Percentiles rank a stretch among this genome's conserved stretches.
Evolutionary conservation across 2,113 vertebrate genomes (phyloP).

Genomic region (Lipotes vexillifer): DNA sequence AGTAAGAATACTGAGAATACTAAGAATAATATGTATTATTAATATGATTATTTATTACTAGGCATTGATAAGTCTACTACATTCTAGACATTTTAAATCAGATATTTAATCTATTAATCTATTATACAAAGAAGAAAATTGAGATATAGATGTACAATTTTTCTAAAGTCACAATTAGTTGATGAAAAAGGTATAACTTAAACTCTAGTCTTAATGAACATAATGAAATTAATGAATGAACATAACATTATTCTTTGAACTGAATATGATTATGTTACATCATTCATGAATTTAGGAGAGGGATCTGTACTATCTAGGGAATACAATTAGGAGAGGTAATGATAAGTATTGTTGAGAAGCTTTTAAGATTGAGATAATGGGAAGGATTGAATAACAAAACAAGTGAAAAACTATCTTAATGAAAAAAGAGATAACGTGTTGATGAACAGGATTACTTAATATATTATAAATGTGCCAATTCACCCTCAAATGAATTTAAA

Average conservation of each 20-base stretch:
- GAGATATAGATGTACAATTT: background rate
- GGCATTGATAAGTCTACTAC: background rate
- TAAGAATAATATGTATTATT: background rate
- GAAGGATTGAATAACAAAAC: background rate
- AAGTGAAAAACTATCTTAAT: background rate
- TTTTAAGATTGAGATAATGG: background rate
- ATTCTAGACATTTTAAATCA: background rate
- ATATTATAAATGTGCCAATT: background rate
- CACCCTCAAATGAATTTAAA: background rate
- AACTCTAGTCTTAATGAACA: background rate
- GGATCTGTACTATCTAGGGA: background rate
- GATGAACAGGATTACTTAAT: background rate
- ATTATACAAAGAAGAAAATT: background rate
- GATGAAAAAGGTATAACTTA: background rate
- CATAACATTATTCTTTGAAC: background rate
- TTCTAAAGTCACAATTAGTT: background rate
- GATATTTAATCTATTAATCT: background rate
- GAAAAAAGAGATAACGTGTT: background rate
- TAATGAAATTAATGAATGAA: background rate
- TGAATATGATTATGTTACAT: background rate
- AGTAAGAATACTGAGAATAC: background rate
- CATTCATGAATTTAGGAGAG: background rate
- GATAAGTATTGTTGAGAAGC: background rate
- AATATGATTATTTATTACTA: background rate
- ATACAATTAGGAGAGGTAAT: background rate